A percentile compares a stretch with the other conserved stretches of the same genome.
phyloP scores from a whole-genome alignment of 1,140 invertebrate species.

The Drosophila lowei region DNA sequence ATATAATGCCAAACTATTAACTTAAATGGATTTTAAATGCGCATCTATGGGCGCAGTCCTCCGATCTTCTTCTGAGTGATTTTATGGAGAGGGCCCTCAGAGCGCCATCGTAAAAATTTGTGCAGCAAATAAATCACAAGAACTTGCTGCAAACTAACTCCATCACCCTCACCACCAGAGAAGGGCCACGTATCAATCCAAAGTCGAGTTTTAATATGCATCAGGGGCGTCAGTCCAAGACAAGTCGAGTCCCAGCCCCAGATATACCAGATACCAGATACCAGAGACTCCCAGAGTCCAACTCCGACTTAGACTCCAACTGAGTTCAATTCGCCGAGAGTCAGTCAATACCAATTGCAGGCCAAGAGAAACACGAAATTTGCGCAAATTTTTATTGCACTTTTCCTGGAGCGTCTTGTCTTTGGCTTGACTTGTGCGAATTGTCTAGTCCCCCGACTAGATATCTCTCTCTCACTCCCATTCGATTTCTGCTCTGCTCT shows the following conservation, averaged over 20 bases:
- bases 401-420: conserved; percentile 73
- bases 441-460: conserved; percentile 51
- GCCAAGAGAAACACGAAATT: conserved; percentile 80
- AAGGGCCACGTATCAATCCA: conserved; percentile 59
- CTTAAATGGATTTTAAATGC: conserved; percentile 72
- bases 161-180: conserved; percentile 2
- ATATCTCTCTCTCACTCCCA: conserved; percentile 12
- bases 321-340: conserved; percentile 7
- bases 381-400: conserved; percentile 81
- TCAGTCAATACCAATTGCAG: conserved; percentile 78
- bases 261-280: not conserved
- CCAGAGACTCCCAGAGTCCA: not conserved
- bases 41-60: conserved; percentile 36
- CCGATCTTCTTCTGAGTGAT: conserved; percentile 20
- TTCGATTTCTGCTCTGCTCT: conserved; percentile 9
- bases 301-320: not conserved
- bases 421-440: conserved; percentile 49
- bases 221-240: conserved; percentile 63
- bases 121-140: conserved; percentile 70
- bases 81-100: conserved; percentile 49
- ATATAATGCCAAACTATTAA: conserved; percentile 73
- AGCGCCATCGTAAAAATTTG: conserved; percentile 73
- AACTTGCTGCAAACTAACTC: conserved; percentile 33
- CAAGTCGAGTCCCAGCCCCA: conserved; percentile 28
- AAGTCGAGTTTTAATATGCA: conserved; percentile 68